phyloP scores from a whole-genome alignment of 2,888 invertebrate genomes.

The Napeogenes inachia region DNA sequence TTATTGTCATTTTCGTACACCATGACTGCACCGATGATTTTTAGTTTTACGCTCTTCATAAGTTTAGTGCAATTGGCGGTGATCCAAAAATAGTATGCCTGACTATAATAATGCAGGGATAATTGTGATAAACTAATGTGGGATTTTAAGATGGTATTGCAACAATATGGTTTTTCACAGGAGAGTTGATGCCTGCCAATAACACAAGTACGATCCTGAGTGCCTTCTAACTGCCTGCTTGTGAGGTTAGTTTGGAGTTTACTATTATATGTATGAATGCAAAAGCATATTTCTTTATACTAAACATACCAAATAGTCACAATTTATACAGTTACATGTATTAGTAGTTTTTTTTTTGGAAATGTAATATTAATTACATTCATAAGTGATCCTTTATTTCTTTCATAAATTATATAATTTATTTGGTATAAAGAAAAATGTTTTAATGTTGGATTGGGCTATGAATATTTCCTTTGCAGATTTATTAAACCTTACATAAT shows the following conservation, averaged over 20 bases:
- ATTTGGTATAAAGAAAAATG: too few species aligned
- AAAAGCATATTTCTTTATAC: constrained; percentile 9
- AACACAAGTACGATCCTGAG: constrained; percentile 65
- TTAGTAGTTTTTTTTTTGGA: too few species aligned
- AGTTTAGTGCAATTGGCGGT: constrained; percentile 58
- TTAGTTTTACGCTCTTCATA: constrained; percentile 56
- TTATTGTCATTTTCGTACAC: constrained; percentile 29
- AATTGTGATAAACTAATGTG: constrained; percentile 44
- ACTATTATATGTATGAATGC: constrained; percentile 17
- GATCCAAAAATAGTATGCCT: constrained; percentile 68
- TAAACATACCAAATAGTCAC: background rate
- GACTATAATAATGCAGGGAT: constrained; percentile 56
- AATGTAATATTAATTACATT: too few species aligned
- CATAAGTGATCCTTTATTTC: too few species aligned
- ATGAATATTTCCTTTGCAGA: too few species aligned
- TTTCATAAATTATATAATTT: too few species aligned
- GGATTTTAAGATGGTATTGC: constrained; percentile 43
- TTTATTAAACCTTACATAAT: too few species aligned
- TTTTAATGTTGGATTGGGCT: too few species aligned
- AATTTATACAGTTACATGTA: background rate
- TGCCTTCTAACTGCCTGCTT: constrained; percentile 73
- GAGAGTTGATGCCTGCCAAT: constrained; percentile 69
- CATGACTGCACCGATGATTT: constrained; percentile 56
- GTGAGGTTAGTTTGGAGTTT: constrained; percentile 64
- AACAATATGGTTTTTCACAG: constrained; percentile 66